These are phyloP conservation scores for Agapornis canus DNA, from an alignment of 2,797 vertebrate species.

Conservation along the genomic window DNA sequence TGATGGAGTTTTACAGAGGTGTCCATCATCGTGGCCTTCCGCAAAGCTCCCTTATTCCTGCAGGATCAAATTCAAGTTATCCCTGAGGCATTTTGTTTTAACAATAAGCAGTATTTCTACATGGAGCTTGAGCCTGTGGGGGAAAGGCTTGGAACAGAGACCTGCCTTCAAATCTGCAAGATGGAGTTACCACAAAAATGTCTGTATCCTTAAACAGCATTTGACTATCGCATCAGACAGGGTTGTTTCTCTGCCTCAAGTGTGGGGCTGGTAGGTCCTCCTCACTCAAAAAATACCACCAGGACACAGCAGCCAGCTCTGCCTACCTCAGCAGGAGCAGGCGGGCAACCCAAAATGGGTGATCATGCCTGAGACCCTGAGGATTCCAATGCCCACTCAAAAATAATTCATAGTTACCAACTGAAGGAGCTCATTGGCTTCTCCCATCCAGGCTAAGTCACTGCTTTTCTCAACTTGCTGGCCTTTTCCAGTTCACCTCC, in stretches of 20 bases:
- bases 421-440: not conserved
- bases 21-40: not conserved
- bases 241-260: not conserved
- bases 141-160: not conserved
- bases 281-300: not conserved
- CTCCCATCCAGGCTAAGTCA: not conserved
- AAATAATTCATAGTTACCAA: not conserved
- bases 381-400: not conserved
- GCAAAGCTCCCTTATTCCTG: not conserved
- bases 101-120: not conserved
- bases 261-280: rapidly evolving
- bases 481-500: not conserved
- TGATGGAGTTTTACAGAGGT: not conserved
- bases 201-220: not conserved
- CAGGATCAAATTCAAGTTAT: not conserved
- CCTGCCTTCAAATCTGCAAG: not conserved
- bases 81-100: not conserved
- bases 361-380: not conserved
- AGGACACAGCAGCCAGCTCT: not conserved
- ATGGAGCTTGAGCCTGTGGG: not conserved
- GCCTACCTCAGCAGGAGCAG: not conserved
- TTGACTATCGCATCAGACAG: not conserved
- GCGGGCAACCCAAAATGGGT: not conserved
- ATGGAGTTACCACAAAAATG: not conserved
- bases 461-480: not conserved